Evolutionary conservation across 2,797 vertebrate genomes (phyloP), one percentile per base, ranked within the genome.

Genomic region (Silurus aristotelis): DNA sequence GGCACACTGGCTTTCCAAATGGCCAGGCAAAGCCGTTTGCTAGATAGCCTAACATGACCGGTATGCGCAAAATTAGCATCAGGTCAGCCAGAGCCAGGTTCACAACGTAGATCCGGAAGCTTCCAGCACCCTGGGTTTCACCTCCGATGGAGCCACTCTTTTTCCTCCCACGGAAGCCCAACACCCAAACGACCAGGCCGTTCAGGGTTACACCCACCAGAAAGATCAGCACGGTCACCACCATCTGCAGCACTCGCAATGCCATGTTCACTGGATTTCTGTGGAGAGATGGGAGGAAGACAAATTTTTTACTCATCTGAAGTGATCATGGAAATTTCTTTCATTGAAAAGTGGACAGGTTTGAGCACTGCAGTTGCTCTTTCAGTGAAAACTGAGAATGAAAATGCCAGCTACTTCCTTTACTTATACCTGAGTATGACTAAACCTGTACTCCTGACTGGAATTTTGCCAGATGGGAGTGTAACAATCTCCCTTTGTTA

Each of bases 71-170:
- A 38, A 96, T 86, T 71, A 96, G 90, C 80, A 96, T 90, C 86
- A 96, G 77, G 89, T 96, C 95, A 0, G 95, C 94, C 78, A 96
- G 15, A 1, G 95, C 95, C 88, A 96, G 90, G 88, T 96, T 95
- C 55, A 96, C 91, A 0, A 96, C 95, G 0, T 96, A 96, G 38
- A 94, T 80, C 0, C 94, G 93, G 84, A 96, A 96, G 86, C 94
- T 95, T 89, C 83, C 93, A 75, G 95, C 95, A 0, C 93, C 88
- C 0, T 93, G 93, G 0, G 92, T 94, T 85, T 94, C 92, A 5
- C 88, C 88, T 0, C 52, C 38, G 0, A 0, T 2, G 43, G n/a
- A 9, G 12, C 89, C 91, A 46, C 91, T 92, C 73, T 91, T 89
- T 73, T 90, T 67, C 67, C 88, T 87, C 0, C 90, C 90, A 0